phyloP scores from a whole-genome alignment of 2,888 invertebrate species.

The Morpho helenor region DNA sequence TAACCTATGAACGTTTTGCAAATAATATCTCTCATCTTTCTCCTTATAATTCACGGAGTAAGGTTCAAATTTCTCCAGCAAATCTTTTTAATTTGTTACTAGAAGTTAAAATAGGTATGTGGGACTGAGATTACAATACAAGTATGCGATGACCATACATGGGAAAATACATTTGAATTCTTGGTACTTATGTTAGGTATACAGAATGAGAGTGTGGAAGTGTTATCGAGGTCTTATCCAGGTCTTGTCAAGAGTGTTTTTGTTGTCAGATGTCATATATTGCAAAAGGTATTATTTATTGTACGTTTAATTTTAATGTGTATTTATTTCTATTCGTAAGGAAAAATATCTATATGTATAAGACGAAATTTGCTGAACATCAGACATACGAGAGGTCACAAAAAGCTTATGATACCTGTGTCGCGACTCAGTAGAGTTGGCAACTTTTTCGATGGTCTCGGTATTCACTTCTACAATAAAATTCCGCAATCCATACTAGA shows the following conservation, averaged over 20 bases:
- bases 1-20: slow-evolving; percentile 16
- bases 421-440: too few species aligned
- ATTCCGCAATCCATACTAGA: too few species aligned
- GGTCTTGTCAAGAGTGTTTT: neutral
- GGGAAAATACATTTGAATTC: slow-evolving; percentile 27
- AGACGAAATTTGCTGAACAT: too few species aligned
- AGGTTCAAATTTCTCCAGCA: slow-evolving; percentile 19
- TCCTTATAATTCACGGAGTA: slow-evolving; percentile 17
- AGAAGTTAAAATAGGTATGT: slow-evolving; percentile 16
- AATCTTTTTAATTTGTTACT: slow-evolving; percentile 18
- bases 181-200: slow-evolving; percentile 15
- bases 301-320: too few species aligned
- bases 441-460: too few species aligned
- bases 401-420: too few species aligned
- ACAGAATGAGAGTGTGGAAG: slow-evolving; percentile 3
- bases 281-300: too few species aligned
- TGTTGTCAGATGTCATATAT: too few species aligned
- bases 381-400: too few species aligned
- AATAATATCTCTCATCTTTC: slow-evolving; percentile 15
- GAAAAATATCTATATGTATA: too few species aligned
- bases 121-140: slow-evolving; percentile 9
- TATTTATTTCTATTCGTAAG: too few species aligned
- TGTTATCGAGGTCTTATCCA: slow-evolving; percentile 4
- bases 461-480: too few species aligned
- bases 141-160: slow-evolving; percentile 23